Evolutionary conservation across 2,797 vertebrate species (phyloP).

Genomic region (Enteromius paludinosus): DNA sequence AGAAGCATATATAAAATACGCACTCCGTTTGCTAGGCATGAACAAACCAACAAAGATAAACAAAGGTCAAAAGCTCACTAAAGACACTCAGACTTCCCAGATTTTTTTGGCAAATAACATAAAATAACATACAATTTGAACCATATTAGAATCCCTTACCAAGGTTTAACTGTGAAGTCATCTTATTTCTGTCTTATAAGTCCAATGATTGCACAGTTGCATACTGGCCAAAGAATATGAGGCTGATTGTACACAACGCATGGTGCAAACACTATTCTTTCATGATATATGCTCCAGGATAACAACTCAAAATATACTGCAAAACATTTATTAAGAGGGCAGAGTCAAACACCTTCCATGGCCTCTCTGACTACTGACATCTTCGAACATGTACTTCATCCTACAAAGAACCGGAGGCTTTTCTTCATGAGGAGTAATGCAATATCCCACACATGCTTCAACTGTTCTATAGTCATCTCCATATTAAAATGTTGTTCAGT

Average conservation of each 20-base stretch:
- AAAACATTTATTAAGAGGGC: slow-evolving; percentile 1
- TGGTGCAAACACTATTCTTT: neutral
- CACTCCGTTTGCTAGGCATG: neutral
- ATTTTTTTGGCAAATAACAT: neutral
- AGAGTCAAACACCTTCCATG: neutral
- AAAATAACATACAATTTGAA: neutral
- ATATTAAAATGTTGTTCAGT: neutral
- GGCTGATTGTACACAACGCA: neutral
- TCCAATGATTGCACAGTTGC: neutral
- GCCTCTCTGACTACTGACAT: neutral
- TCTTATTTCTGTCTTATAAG: slow-evolving; percentile 1
- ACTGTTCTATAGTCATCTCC: neutral
- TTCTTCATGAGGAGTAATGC: slow-evolving; percentile 11
- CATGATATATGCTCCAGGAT: neutral
- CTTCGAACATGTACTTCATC: neutral
- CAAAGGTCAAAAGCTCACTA: slow-evolving; percentile 1
- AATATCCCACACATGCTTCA: neutral
- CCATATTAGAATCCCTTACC: neutral
- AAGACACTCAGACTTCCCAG: neutral
- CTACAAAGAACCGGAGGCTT: neutral
- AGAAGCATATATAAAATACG: neutral
- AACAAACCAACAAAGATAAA: slow-evolving; percentile 5
- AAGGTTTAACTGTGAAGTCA: neutral
- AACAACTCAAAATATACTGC: neutral
- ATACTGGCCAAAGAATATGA: neutral